Evolutionary conservation across 37 sponge, comb jelly and placozoan genomes (phyloP).

Genomic region (Diacarnus erythraeanus): DNA sequence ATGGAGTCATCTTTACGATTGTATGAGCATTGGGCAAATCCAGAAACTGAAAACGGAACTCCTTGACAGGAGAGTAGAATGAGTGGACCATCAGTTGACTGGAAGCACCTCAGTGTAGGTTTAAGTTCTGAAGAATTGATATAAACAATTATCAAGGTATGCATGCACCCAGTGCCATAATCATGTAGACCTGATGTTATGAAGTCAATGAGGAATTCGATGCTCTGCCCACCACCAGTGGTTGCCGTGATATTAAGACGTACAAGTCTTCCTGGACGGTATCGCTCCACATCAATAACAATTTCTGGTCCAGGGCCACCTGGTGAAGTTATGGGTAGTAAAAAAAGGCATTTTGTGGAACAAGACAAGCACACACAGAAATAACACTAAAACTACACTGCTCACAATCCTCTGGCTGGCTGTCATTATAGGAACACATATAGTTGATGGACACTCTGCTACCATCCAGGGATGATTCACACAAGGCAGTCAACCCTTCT

Average conservation of each 20-base stretch:
- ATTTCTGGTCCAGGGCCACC: not conserved
- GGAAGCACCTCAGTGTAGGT: not conserved
- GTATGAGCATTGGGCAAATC: too few species aligned
- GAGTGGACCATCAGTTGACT: not conserved
- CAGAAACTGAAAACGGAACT: not conserved
- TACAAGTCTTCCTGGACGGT: not conserved
- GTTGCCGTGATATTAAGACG: not conserved
- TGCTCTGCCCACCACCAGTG: not conserved
- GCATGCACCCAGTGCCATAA: too few species aligned
- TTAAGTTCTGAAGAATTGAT: not conserved
- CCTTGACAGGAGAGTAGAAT: not conserved
- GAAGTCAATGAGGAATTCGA: not conserved
- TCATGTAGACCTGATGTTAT: not conserved
- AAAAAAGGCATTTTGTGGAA: too few species aligned
- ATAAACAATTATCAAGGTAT: not conserved
- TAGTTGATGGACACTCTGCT: not conserved
- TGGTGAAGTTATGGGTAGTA: too few species aligned
- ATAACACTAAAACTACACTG: too few species aligned
- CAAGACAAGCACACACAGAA: too few species aligned
- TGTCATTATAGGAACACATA: not conserved
- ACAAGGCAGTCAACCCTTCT: not conserved
- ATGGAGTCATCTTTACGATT: too few species aligned
- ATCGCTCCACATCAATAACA: not conserved
- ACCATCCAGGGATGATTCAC: not conserved
- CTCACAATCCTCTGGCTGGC: not conserved